Evolutionary conservation across 1,140 invertebrate genomes (phyloP).

Genomic region (Octopus bimaculoides): DNA sequence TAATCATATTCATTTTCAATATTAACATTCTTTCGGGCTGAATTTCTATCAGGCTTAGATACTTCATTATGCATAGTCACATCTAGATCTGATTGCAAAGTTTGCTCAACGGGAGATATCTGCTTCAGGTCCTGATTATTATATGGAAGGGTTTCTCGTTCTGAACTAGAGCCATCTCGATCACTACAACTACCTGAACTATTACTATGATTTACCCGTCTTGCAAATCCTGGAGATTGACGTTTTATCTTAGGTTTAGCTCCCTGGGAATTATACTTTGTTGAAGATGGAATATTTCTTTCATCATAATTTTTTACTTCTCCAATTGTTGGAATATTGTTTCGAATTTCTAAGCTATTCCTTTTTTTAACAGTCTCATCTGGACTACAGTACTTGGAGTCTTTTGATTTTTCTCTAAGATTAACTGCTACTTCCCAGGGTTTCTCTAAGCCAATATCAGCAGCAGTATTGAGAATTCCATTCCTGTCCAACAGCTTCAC

Average conservation of each 20-base stretch:
- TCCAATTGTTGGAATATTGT: constrained; percentile 51
- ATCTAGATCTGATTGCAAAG: not conserved
- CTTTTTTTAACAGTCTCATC: constrained; percentile 38
- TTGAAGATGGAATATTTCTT: constrained; percentile 32
- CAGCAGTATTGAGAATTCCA: not conserved
- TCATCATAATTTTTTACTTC: constrained; percentile 50
- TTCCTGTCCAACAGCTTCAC: not conserved
- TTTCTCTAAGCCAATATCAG: not conserved
- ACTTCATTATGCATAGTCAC: not conserved
- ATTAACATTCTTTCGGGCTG: constrained; percentile 34
- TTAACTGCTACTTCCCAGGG: not conserved
- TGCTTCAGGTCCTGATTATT: not conserved
- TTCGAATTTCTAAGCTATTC: constrained; percentile 53
- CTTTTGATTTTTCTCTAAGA: constrained; percentile 10
- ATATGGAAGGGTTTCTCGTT: constrained; percentile 23
- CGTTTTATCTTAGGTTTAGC: constrained; percentile 50
- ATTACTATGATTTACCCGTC: constrained; percentile 39
- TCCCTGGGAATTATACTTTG: constrained; percentile 33
- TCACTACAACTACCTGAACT: constrained; percentile 26
- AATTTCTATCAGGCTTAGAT: too few species aligned
- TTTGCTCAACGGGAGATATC: not conserved
- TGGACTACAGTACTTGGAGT: not conserved
- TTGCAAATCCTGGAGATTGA: constrained; percentile 53
- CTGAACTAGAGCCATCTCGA: constrained; percentile 34
- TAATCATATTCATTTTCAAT: constrained; percentile 61